These are phyloP conservation scores for Anas georgica DNA, from an alignment of 2,797 vertebrate genomes.

Conservation along the genomic window DNA sequence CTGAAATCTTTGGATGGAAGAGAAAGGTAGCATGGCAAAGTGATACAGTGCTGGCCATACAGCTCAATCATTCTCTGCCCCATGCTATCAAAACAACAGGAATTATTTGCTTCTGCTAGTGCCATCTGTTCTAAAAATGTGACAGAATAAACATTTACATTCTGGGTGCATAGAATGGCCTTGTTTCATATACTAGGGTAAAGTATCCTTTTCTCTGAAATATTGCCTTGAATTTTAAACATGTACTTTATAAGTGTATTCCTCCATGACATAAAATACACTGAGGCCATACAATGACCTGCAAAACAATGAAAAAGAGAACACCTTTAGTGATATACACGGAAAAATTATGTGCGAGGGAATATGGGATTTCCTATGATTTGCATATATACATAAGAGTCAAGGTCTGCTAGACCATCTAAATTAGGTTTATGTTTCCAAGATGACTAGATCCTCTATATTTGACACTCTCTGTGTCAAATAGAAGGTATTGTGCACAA, in stretches of 20 bases:
- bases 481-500: background rate
- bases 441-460: background rate
- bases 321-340: background rate
- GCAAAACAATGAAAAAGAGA: background rate
- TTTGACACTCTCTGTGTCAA: background rate
- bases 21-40: background rate
- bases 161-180: accelerated
- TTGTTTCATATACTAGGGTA: background rate
- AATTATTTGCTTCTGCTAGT: background rate
- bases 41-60: background rate
- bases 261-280: background rate
- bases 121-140: background rate
- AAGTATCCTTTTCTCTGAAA: background rate
- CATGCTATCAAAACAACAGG: background rate
- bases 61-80: background rate
- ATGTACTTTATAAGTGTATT: background rate
- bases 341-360: background rate
- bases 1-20: background rate
- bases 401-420: background rate
- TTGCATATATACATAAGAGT: background rate
- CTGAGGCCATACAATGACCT: background rate
- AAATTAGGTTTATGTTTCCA: background rate
- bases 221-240: background rate
- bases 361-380: background rate
- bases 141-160: background rate